phyloP scores from a whole-genome alignment of 2,797 vertebrate species.

The Falco cherrug region DNA sequence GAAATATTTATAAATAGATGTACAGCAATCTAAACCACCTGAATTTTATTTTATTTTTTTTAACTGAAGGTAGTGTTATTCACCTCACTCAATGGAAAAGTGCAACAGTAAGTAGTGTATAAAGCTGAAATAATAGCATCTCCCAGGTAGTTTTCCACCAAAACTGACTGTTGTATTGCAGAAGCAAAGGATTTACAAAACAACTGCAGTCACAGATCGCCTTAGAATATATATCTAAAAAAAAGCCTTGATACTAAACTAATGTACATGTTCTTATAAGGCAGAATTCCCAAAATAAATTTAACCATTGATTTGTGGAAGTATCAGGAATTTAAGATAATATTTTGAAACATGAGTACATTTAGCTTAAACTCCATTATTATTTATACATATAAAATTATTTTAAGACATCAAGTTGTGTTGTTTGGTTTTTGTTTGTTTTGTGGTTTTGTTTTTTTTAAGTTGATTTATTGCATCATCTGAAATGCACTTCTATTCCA shows the following conservation, averaged over 20 bases:
- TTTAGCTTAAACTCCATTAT: not conserved
- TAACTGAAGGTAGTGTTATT: not conserved
- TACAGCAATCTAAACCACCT: not conserved
- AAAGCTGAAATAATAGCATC: constrained; percentile 12
- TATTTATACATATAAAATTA: not conserved
- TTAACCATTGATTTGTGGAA: not conserved
- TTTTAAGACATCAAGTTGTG: not conserved
- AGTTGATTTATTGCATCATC: not conserved
- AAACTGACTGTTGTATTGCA: constrained; percentile 9
- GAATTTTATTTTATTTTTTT: not conserved
- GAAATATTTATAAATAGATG: not conserved
- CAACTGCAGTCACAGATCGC: not conserved
- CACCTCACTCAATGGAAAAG: not conserved
- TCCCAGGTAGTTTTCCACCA: constrained; percentile 5
- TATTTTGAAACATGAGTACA: not conserved
- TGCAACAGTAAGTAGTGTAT: not conserved
- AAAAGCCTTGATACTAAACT: not conserved
- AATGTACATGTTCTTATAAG: not conserved
- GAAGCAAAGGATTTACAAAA: constrained; percentile 2
- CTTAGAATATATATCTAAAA: not conserved
- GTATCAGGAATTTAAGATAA: not conserved
- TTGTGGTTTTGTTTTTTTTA: too few species aligned
- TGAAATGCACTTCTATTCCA: not conserved
- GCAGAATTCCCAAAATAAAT: not conserved
- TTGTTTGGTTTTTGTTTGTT: not conserved